Evolutionary conservation across 1,140 invertebrate species (phyloP).

Genomic region (Drosophila ficusphila): DNA sequence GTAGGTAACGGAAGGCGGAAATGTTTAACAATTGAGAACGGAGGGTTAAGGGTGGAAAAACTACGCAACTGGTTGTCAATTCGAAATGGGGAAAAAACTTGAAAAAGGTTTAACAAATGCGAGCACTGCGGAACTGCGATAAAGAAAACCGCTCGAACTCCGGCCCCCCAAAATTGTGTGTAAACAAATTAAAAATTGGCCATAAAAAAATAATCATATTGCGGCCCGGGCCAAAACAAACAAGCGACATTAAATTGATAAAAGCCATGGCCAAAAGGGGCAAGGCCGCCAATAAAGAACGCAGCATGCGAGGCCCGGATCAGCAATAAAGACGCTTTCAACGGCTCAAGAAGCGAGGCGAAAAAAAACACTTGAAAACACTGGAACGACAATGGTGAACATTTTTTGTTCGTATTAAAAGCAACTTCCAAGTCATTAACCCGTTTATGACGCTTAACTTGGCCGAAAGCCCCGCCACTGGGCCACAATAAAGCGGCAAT

Average conservation of each 20-base stretch:
- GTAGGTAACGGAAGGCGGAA: slow-evolving; percentile 52
- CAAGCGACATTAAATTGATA: slow-evolving; percentile 67
- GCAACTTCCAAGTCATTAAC: slow-evolving; percentile 82
- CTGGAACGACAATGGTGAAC: slow-evolving; percentile 31
- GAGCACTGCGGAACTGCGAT: slow-evolving; percentile 54
- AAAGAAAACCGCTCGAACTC: slow-evolving; percentile 11
- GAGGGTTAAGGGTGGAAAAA: slow-evolving; percentile 7
- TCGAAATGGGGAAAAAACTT: slow-evolving; percentile 17
- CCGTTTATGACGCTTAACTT: slow-evolving; percentile 79
- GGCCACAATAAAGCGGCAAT: slow-evolving; percentile 78
- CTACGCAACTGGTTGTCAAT: slow-evolving; percentile 74
- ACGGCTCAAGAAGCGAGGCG: slow-evolving; percentile 12
- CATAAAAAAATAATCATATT: slow-evolving; percentile 81
- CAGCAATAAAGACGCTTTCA: slow-evolving; percentile 38
- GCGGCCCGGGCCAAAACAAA: slow-evolving; percentile 61
- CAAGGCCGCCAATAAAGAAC: slow-evolving; percentile 39
- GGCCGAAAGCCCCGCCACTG: slow-evolving; percentile 55
- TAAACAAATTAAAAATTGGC: slow-evolving; percentile 80
- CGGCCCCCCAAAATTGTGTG: slow-evolving; percentile 47
- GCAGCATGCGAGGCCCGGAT: slow-evolving; percentile 31
- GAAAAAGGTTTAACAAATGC: slow-evolving; percentile 45
- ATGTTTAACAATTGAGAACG: slow-evolving; percentile 51
- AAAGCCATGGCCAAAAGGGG: slow-evolving; percentile 33
- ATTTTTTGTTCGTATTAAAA: slow-evolving; percentile 70
- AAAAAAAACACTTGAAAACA: slow-evolving; percentile 40